Percentiles rank a stretch among this genome's conserved stretches.
Conservation (phyloP, 2,888 invertebrate genomes). For the Leptinotarsa rubiginosa region DNA sequence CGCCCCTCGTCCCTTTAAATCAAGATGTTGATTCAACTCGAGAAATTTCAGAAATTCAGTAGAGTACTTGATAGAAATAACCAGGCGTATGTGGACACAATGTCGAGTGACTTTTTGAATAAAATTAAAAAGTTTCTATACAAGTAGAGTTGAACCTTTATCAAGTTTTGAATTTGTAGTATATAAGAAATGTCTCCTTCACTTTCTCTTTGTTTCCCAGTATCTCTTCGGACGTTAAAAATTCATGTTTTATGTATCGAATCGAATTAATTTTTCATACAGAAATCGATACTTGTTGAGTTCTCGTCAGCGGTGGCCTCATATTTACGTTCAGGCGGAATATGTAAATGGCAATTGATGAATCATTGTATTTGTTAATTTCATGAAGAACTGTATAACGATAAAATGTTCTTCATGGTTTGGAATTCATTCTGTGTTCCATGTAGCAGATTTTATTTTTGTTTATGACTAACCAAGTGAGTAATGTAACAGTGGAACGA, state of each 20-base stretch:
- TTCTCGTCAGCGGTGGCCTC: background rate
- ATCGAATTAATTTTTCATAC: conserved; percentile 13
- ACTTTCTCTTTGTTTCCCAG: conserved; percentile 27
- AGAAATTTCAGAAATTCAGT: background rate
- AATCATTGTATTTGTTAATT: conserved; percentile 14
- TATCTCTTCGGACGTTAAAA: conserved; percentile 2
- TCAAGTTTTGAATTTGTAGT: conserved; percentile 5
- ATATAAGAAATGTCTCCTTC: conserved; percentile 1
- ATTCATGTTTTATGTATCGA: conserved; percentile 18
- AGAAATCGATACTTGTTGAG: conserved; percentile 21
- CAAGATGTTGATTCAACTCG: background rate
- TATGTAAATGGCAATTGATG: conserved; percentile 15
- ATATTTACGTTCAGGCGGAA: background rate
- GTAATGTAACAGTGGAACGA: conserved; percentile 26
- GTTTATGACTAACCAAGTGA: conserved; percentile 32
- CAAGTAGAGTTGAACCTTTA: conserved; percentile 24
- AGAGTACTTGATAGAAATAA: background rate
- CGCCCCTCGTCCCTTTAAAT: background rate
- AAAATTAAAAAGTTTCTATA: conserved; percentile 12
- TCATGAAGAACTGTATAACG: conserved; percentile 8
- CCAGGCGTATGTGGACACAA: background rate
- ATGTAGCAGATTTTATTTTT: conserved; percentile 23
- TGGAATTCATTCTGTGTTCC: background rate
- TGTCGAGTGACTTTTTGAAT: conserved; percentile 19
- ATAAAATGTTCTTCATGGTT: conserved; percentile 1